These are phyloP conservation scores for Gallinago undulata DNA, from an alignment of 2,113 vertebrate species.

Conservation along the genomic window DNA sequence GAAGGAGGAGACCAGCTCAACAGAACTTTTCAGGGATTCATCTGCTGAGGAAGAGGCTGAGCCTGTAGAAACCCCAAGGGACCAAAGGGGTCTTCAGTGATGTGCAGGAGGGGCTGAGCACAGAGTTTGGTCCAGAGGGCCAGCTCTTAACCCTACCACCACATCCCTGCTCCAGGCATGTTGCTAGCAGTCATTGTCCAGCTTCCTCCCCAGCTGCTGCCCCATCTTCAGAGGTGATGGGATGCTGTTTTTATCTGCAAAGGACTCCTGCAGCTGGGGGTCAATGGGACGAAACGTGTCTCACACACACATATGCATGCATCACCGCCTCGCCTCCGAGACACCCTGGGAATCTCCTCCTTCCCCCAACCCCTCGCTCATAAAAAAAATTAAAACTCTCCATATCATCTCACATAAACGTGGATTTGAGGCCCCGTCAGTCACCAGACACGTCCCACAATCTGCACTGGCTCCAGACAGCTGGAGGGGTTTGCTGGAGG, in stretches of 20 bases:
- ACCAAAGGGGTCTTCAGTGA: background rate
- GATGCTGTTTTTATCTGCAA: background rate
- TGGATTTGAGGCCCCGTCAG: slow-evolving; percentile 60
- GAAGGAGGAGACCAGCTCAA: background rate
- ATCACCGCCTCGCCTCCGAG: background rate
- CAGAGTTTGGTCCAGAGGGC: background rate
- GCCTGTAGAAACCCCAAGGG: background rate
- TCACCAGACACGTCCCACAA: slow-evolving; percentile 68
- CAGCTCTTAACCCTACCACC: accelerated
- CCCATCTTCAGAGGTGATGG: accelerated
- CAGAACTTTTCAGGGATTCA: background rate
- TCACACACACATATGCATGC: background rate
- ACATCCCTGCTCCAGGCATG: background rate
- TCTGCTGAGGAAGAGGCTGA: background rate
- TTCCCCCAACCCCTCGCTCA: background rate
- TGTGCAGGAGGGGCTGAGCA: background rate
- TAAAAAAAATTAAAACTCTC: slow-evolving; percentile 41
- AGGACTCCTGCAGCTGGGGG: slow-evolving; percentile 33
- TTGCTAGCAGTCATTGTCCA: background rate
- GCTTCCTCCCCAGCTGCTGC: background rate
- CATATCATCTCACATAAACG: slow-evolving; percentile 51
- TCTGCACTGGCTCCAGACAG: slow-evolving; percentile 59
- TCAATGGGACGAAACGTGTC: background rate
- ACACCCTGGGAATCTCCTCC: background rate
- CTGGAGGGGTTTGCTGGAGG: slow-evolving; percentile 49